phyloP scores from a whole-genome alignment of 1,140 invertebrate genomes.

The Drosophila teissieri region DNA sequence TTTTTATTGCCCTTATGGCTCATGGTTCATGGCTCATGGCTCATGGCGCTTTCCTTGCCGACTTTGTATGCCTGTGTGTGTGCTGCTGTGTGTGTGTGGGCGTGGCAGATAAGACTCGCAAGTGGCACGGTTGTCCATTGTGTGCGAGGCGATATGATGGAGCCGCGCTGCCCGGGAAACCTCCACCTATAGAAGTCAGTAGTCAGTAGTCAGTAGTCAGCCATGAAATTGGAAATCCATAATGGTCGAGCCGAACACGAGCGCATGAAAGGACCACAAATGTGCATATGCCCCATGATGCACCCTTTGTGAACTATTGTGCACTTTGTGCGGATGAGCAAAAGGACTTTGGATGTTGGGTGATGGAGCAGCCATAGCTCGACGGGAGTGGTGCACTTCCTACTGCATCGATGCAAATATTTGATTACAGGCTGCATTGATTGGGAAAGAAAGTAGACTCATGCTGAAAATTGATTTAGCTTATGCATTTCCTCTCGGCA shows the following conservation, averaged over 20 bases:
- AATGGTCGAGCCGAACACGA: slow-evolving; percentile 40
- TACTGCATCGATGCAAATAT: slow-evolving; percentile 12
- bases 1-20: slow-evolving; percentile 70
- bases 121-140: slow-evolving; percentile 8
- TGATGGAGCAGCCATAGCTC: not conserved
- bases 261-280: slow-evolving; percentile 32
- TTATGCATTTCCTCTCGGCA: not conserved
- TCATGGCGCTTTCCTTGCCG: not conserved
- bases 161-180: too few species aligned
- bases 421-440: slow-evolving; percentile 11
- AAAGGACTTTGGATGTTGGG: not conserved
- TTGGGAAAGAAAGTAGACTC: too few species aligned
- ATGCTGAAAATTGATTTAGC: not conserved
- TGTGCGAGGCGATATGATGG: slow-evolving; percentile 19
- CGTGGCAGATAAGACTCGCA: slow-evolving; percentile 47
- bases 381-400: not conserved
- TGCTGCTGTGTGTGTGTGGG: slow-evolving; percentile 7
- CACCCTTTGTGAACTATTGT: slow-evolving; percentile 11
- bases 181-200: slow-evolving; percentile 6
- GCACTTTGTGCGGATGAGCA: not conserved
- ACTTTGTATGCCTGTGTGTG: not conserved
- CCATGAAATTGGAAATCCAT: slow-evolving; percentile 80
- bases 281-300: slow-evolving; percentile 13
- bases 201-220: slow-evolving; percentile 61
- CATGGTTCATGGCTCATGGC: slow-evolving; percentile 13